A percentile compares a stretch with the other conserved stretches of the same genome.
phyloP scores from a whole-genome alignment of 2,797 vertebrate genomes.

The Eulemur rubriventer region DNA sequence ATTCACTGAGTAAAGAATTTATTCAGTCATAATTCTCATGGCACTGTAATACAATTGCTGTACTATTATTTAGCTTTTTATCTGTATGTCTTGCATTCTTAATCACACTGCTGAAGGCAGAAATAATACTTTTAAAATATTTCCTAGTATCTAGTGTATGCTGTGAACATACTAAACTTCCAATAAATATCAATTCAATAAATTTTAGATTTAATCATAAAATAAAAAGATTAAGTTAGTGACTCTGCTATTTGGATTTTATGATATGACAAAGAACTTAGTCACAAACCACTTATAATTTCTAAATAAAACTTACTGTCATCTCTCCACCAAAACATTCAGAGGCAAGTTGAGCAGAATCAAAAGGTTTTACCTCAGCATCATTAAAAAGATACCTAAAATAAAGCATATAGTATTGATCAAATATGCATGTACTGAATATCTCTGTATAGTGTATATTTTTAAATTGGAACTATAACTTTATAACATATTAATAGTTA shows the following conservation, averaged over 20 bases:
- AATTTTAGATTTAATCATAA: conserved; percentile 5
- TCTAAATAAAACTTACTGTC: conserved; percentile 91
- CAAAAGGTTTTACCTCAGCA: conserved; percentile 98
- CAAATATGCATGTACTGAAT: background rate
- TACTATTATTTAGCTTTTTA: conserved; percentile 5
- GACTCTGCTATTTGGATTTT: background rate
- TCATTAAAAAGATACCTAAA: conserved; percentile 98
- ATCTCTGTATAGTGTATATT: background rate
- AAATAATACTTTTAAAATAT: conserved; percentile 10
- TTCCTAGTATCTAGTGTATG: background rate
- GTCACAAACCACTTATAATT: conserved; percentile 26
- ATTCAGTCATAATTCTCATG: background rate
- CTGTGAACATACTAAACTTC: background rate
- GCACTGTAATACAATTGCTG: background rate
- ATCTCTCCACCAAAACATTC: conserved; percentile 99
- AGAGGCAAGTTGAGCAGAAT: conserved; percentile 97
- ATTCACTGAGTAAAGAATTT: background rate
- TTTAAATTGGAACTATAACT: background rate
- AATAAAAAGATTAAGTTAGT: background rate
- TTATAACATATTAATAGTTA: background rate
- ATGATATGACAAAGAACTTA: background rate
- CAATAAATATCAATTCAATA: background rate
- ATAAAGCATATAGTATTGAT: conserved; percentile 9
- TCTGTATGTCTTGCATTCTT: conserved; percentile 11
- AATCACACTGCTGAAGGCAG: background rate